Conservation (phyloP, 2,113 vertebrate genomes). For the Grammomys surdaster region DNA sequence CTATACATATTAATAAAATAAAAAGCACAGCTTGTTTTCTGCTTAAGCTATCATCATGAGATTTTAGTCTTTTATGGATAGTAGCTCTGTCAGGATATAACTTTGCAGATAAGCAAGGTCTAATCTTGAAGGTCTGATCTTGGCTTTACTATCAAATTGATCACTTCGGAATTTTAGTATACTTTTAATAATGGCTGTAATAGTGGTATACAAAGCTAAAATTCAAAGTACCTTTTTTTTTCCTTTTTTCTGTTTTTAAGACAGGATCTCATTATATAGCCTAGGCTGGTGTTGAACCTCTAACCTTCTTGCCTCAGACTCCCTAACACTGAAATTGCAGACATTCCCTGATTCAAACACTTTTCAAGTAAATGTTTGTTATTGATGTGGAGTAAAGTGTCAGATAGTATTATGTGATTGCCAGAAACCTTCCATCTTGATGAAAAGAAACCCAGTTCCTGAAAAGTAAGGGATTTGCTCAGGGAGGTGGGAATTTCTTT, state of each 20-base stretch:
- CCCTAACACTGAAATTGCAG: background rate
- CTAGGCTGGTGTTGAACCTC: background rate
- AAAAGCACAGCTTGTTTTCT: background rate
- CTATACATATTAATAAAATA: background rate
- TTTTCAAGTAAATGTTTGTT: background rate
- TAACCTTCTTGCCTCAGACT: background rate
- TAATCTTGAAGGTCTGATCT: background rate
- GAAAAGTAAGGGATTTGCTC: conserved; percentile 2
- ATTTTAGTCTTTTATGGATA: background rate
- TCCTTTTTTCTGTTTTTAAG: background rate
- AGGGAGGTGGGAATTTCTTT: background rate
- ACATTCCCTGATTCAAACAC: background rate
- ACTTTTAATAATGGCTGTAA: background rate
- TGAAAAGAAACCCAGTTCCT: conserved; percentile 9
- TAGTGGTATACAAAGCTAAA: conserved; percentile 7
- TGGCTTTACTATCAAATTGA: conserved; percentile 22
- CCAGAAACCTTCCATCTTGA: background rate
- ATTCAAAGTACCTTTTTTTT: background rate
- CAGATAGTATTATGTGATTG: background rate
- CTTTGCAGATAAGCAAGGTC: background rate
- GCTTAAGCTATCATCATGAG: background rate
- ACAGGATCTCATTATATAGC: background rate
- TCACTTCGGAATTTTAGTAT: conserved; percentile 53
- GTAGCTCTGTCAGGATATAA: background rate
- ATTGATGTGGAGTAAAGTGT: background rate